Base-by-base conservation (phyloP, 2,797 vertebrate genomes). In the Ptychadena robeensis region DNA sequence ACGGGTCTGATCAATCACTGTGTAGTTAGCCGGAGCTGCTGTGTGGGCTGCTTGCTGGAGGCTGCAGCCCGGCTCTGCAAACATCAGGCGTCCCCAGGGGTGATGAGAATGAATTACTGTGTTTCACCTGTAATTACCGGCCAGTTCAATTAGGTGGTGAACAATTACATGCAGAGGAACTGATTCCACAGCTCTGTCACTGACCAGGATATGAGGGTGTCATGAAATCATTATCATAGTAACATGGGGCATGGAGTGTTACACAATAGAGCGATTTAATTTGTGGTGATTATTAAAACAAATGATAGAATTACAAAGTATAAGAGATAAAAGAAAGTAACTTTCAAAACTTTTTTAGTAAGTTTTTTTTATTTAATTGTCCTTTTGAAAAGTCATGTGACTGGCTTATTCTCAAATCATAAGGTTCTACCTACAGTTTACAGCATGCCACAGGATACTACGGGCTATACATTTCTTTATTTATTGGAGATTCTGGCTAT, bases 101-200 rank as follows among this genome's bases (percentile, higher is more conserved):
- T 28, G 0, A 1, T 18, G 31, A 70, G 79, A 91, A 81, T 4
- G 0, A 48, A 87, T 79, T 34, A 64, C 74, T 67, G 22, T 53
- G 32, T 81, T 87, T 81, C 76, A 81, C 73, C 82, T 81, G 34
- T 86, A 79, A 89, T 81, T 87, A 44, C 40, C 0, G 27, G 7
- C 4, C 82, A 76, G 74, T 84, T 70, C 75, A 75, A 59, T 88
- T 82, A 75, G 79, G 79, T 83, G 28, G 30, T 37, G 48, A 80
- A 71, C 66, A 80, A 71, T 80, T 70, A 32, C 67, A 63, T 63
- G 48, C 67, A 61, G 57, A 61, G 18, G 66, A 44, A 40, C 31
- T 38, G 59, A 63, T 35, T 70, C 44, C 67, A n/a, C 48, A 63
- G 25, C 2, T 28, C 27, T 48, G 70, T n/a, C 59, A 34, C 32